phyloP scores from a whole-genome alignment of 2,113 vertebrate species.

The Pedetes capensis region DNA sequence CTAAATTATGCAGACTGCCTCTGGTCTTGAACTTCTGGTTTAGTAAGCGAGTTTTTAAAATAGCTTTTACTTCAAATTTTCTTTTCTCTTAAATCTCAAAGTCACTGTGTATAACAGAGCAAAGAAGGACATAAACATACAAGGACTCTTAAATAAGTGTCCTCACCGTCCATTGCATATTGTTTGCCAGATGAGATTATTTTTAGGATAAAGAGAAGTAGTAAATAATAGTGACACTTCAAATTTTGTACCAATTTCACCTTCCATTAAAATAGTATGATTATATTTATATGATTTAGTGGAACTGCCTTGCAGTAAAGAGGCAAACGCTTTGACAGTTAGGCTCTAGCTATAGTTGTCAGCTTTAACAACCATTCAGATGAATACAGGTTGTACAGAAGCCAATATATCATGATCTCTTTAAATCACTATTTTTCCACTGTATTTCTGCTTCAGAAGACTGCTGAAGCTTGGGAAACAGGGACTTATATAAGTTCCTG shows the following conservation, averaged over 20 bases:
- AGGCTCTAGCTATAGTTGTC: background rate
- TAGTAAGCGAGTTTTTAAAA: background rate
- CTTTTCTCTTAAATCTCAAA: background rate
- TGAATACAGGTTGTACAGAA: background rate
- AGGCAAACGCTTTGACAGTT: background rate
- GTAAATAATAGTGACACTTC: background rate
- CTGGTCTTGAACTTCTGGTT: too few relatives aligned
- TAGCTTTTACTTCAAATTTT: background rate
- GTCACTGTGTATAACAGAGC: background rate
- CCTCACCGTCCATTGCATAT: background rate
- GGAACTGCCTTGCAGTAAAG: background rate
- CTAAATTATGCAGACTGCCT: too few relatives aligned
- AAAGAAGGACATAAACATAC: background rate
- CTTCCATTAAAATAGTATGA: background rate
- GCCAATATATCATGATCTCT: background rate
- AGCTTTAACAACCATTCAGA: slow-evolving; percentile 27
- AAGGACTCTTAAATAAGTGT: background rate
- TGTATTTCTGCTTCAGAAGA: background rate
- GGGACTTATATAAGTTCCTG: background rate
- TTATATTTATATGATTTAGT: slow-evolving; percentile 6
- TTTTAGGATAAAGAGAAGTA: background rate
- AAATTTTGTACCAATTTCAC: background rate
- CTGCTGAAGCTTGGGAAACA: background rate
- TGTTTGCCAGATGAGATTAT: background rate
- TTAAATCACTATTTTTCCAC: slow-evolving; percentile 37